phyloP scores from a whole-genome alignment of 2,888 invertebrate genomes.

The Ernsta delagoae region DNA sequence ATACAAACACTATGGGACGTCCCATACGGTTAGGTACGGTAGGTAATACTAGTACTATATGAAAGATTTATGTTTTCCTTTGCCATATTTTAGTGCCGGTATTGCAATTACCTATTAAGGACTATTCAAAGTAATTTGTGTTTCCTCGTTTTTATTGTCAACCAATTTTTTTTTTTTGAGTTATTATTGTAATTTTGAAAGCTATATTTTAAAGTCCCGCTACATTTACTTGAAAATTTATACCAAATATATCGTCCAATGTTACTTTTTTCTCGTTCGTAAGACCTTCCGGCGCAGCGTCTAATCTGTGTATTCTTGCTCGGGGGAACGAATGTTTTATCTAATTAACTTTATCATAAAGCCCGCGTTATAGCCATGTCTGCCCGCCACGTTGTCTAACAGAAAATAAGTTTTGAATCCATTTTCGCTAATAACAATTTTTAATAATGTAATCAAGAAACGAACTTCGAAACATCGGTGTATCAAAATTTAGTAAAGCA shows the following conservation, averaged over 20 bases:
- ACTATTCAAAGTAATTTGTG: no score
- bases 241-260: slow-evolving; percentile 10
- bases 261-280: slow-evolving; percentile 56
- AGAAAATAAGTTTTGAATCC: slow-evolving; percentile 2
- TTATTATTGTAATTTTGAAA: no score
- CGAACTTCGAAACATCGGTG: neutral
- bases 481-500: neutral
- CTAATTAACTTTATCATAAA: slow-evolving; percentile 83
- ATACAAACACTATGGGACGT: no score
- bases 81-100: no score
- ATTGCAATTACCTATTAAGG: no score
- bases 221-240: neutral
- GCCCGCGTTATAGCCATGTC: slow-evolving; percentile 74
- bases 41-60: no score
- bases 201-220: no score
- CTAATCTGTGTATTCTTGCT: slow-evolving; percentile 73
- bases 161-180: no score
- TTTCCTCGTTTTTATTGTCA: no score
- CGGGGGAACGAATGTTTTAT: slow-evolving; percentile 78
- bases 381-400: slow-evolving; percentile 48
- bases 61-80: no score
- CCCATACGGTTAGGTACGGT: no score
- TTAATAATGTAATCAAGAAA: neutral
- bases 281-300: slow-evolving; percentile 51
- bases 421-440: neutral